These are phyloP conservation scores for Caiman crocodilus DNA, from an alignment of 2,797 vertebrate species.

Conservation along the genomic window DNA sequence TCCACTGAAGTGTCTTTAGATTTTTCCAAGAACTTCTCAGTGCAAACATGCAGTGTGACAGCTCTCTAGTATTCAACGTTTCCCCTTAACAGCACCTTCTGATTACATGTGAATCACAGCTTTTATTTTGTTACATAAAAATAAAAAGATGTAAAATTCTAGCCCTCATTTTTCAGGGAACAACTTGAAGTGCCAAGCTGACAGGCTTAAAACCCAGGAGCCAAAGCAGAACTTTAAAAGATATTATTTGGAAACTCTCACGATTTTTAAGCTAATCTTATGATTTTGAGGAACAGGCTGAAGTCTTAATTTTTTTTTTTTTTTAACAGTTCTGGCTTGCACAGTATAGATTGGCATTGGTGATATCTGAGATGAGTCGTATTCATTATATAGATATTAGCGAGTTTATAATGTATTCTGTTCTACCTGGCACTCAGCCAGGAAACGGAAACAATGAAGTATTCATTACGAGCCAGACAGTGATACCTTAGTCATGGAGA, in stretches of 20 bases:
- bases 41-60: neutral
- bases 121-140: neutral
- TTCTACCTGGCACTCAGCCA: conserved; percentile 50
- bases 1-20: neutral
- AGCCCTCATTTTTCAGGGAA: neutral
- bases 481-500: neutral
- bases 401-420: neutral
- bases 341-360: neutral
- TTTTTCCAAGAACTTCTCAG: neutral
- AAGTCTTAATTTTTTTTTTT: conserved; percentile 5
- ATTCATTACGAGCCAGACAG: neutral
- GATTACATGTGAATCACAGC: neutral
- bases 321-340: conserved; percentile 8
- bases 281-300: conserved; percentile 4
- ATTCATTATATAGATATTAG: neutral
- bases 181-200: neutral
- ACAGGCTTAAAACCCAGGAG: neutral
- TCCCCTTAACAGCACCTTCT: neutral
- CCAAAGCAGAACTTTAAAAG: neutral
- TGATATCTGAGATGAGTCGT: neutral
- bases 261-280: neutral
- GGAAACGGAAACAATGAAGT: conserved; percentile 23
- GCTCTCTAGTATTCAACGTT: neutral
- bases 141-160: neutral
- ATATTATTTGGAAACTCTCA: conserved; percentile 20